These are phyloP conservation scores for Eonycteris spelaea DNA, from an alignment of 2,113 vertebrate species.

Conservation along the genomic window DNA sequence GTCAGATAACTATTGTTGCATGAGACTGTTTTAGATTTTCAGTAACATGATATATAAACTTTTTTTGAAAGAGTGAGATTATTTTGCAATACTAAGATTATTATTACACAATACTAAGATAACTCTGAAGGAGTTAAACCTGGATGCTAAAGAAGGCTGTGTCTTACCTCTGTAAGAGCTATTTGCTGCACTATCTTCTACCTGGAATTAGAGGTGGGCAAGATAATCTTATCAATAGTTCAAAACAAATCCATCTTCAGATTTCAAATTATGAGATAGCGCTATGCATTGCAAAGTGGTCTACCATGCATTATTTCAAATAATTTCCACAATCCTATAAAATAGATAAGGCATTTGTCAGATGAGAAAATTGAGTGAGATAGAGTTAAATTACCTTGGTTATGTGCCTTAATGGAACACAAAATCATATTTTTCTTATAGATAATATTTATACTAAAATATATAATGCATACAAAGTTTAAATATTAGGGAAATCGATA, in stretches of 20 bases:
- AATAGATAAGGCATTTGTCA: not conserved
- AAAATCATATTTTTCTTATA: not conserved
- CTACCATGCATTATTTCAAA: not conserved
- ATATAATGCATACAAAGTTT: not conserved
- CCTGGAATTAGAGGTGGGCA: not conserved
- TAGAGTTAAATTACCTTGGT: not conserved
- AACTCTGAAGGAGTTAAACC: not conserved
- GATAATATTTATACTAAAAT: not conserved
- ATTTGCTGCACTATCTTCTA: not conserved
- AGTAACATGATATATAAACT: not conserved
- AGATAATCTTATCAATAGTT: slow-evolving; percentile 47
- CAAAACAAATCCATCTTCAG: slow-evolving; percentile 35
- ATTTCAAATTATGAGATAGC: not conserved
- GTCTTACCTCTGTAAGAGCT: not conserved
- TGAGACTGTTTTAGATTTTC: not conserved
- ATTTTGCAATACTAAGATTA: not conserved
- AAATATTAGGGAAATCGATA: not conserved
- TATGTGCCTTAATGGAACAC: not conserved
- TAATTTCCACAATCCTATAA: not conserved
- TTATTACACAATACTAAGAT: not conserved
- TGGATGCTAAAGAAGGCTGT: not conserved
- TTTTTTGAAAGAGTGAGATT: not conserved
- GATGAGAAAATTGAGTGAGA: not conserved
- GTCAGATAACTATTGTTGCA: not conserved
- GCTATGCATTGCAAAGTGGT: not conserved